Percentiles rank a stretch among this genome's conserved stretches.
These are phyloP conservation scores for Leuctra nigra DNA, from an alignment of 2,888 invertebrate species.

Conservation along the genomic window DNA sequence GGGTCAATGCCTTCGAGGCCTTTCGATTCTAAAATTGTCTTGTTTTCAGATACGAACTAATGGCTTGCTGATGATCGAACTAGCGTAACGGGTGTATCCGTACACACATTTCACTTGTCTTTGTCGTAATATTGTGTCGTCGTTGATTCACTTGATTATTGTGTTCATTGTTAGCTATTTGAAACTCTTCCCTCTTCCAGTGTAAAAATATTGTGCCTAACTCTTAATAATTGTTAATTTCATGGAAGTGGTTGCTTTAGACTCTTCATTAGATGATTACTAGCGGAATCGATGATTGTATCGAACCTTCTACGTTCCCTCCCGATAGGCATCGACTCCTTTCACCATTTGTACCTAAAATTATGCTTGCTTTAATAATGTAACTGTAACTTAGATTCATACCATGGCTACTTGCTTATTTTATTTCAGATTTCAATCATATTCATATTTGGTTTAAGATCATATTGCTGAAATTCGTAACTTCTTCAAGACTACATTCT, in stretches of 20 bases:
- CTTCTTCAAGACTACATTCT: background rate
- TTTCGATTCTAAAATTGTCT: slow-evolving; percentile 10
- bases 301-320: background rate
- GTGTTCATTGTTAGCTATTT: background rate
- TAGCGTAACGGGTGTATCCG: background rate
- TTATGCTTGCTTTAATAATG: background rate
- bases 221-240: background rate
- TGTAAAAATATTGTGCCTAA: no score
- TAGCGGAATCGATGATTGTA: background rate
- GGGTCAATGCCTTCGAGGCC: slow-evolving; percentile 1
- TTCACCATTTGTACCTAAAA: background rate
- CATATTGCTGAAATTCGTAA: background rate
- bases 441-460: background rate
- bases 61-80: slow-evolving; percentile 19
- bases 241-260: slow-evolving; percentile 13
- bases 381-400: no score
- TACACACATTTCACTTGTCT: background rate
- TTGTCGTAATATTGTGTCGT: background rate
- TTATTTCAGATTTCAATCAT: slow-evolving; percentile 18
- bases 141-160: background rate
- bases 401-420: slow-evolving; percentile 9
- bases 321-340: background rate
- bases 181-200: background rate
- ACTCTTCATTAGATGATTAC: background rate
- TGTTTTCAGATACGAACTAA: slow-evolving; percentile 24